These are phyloP conservation scores for Drosophila sordidula DNA, from an alignment of 2,888 invertebrate species.

Conservation along the genomic window DNA sequence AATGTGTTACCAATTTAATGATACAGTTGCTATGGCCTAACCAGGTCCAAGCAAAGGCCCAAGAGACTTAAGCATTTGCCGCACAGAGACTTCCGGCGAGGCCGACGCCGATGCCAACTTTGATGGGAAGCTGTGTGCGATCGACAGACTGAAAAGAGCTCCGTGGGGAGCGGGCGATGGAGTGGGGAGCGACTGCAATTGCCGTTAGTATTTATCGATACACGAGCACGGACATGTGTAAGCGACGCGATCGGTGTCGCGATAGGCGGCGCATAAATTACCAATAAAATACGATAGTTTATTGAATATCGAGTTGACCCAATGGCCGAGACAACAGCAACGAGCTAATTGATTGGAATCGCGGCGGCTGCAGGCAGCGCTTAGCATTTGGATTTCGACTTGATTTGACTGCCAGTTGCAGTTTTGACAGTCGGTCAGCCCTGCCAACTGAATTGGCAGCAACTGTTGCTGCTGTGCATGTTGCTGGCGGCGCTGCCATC, in stretches of 20 bases:
- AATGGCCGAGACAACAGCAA: constrained; percentile 49
- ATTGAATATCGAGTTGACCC: constrained; percentile 70
- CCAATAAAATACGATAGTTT: constrained; percentile 69
- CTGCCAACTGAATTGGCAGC: constrained; percentile 45
- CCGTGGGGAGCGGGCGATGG: background rate
- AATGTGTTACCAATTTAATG: constrained; percentile 49
- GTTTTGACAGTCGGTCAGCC: constrained; percentile 41
- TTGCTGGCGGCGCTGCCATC: constrained; percentile 66
- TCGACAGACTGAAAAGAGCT: constrained; percentile 2
- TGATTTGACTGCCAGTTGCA: constrained; percentile 15
- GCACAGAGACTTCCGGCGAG: constrained; percentile 75
- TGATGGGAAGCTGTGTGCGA: constrained; percentile 50
- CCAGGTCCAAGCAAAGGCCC: constrained; percentile 20
- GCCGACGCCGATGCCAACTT: constrained; percentile 11
- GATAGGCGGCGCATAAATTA: constrained; percentile 72
- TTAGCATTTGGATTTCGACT: constrained; percentile 9
- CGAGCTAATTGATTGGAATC: constrained; percentile 69
- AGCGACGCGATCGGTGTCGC: constrained; percentile 71
- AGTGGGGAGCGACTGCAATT: constrained; percentile 23
- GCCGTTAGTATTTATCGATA: constrained; percentile 76
- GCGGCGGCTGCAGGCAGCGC: constrained; percentile 29
- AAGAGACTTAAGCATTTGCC: constrained; percentile 47
- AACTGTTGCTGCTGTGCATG: constrained; percentile 29
- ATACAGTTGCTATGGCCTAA: constrained; percentile 32
- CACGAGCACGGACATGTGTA: constrained; percentile 70